These are phyloP conservation scores for Dendroctonus ponderosae DNA, from an alignment of 1,140 invertebrate genomes.

Conservation along the genomic window DNA sequence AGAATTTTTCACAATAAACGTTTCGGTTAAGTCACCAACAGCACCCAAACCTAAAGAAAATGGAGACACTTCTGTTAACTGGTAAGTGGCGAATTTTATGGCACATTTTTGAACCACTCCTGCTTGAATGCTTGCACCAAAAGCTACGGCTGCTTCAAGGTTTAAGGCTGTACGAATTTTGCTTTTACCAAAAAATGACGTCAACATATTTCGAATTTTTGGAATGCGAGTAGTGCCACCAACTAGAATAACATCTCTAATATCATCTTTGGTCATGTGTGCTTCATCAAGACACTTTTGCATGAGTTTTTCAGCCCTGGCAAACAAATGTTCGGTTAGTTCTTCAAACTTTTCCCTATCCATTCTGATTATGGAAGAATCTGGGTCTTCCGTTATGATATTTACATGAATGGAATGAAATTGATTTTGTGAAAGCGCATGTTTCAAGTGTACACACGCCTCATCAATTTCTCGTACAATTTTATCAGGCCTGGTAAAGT, in stretches of 20 bases:
- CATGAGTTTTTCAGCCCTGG: slow-evolving; percentile 43
- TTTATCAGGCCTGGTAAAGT: too few species aligned
- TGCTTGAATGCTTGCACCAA: slow-evolving; percentile 36
- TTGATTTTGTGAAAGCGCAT: too few species aligned
- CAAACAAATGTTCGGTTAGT: slow-evolving; percentile 55
- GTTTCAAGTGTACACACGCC: too few species aligned
- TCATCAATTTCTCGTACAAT: too few species aligned
- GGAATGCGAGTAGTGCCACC: slow-evolving; percentile 66
- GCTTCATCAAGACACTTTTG: slow-evolving; percentile 28
- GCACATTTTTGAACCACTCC: slow-evolving; percentile 20
- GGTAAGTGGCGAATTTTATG: slow-evolving; percentile 10
- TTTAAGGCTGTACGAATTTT: slow-evolving; percentile 41
- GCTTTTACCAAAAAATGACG: slow-evolving; percentile 54
- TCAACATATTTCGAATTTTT: slow-evolving; percentile 52
- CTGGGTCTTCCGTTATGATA: too few species aligned
- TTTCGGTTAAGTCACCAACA: slow-evolving; percentile 13
- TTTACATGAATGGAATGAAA: too few species aligned
- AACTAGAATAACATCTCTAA: slow-evolving; percentile 64
- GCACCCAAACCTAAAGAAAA: slow-evolving; percentile 26
- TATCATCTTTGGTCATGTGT: slow-evolving; percentile 36
- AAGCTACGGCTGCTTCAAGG: slow-evolving; percentile 48
- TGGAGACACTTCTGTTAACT: slow-evolving; percentile 34
- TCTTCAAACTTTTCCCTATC: too few species aligned
- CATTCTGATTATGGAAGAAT: too few species aligned
- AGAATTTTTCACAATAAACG: slow-evolving; percentile 13